Evolutionary conservation across 2,888 invertebrate genomes (phyloP), one percentile per base, ranked within the genome.

Genomic region (Callosobruchus maculatus): DNA sequence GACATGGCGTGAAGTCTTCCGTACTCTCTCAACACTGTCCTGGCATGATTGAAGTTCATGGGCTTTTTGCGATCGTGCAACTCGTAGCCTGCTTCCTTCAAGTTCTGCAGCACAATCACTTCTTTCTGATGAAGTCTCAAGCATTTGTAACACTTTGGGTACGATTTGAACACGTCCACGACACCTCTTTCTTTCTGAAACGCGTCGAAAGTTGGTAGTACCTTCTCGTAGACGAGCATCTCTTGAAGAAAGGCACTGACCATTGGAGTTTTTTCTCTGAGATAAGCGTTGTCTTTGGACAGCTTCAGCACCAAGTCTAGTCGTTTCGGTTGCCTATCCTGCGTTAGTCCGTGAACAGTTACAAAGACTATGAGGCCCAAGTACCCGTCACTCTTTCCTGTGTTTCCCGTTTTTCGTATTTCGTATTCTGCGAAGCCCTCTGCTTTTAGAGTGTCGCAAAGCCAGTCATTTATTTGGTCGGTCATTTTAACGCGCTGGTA

Each of bases 1-100:
- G 81, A 79, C 0, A 79, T 21, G 5, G 80, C 78, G 67, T 81
- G 81, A 31, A 77, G 76, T 71, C 76, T 76, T 21, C 77, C 80
- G 20, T 78, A 77, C 30, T 77, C 71, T 31, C 73, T 73, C 67
- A 79, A 68, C 2, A 77, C 74, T 20, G 75, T 9, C 70, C 77
- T 73, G 13, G 77, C 74, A 49, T 81, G 81, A n/a, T 76, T 13
- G 20, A 75, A 13, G 9, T 77, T 74, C 77, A 80, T 76, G 0
- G 76, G 71, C 67, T 74, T 67, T 31, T 72, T 75, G 22, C 76
- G 73, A 31, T 78, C 75, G 26, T 75, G 71, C 0, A 79, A 68
- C 71, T 77, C 74, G 31, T 74, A 81, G 0, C 79, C 80, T 13
- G 21, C 13, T 13, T 66, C 70, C 70, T 75, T 78, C 9, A 81